Conservation (phyloP, 2,797 vertebrate species). For the Cynopterus sphinx region DNA sequence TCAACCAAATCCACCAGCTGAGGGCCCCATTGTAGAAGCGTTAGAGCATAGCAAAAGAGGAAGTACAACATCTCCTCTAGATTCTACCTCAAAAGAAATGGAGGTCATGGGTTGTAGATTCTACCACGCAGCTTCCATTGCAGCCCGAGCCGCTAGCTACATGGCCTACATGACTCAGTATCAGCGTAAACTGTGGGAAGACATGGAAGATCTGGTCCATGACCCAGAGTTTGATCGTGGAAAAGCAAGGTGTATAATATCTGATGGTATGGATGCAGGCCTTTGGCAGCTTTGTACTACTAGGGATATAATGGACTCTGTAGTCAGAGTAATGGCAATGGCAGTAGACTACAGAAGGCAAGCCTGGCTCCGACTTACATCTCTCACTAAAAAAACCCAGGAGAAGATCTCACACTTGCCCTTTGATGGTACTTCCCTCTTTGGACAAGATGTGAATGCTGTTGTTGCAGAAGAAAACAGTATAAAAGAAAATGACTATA, state of each 20-base stretch:
- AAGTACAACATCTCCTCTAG: slow-evolving; percentile 67
- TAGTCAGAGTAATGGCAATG: slow-evolving; percentile 80
- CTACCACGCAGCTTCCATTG: slow-evolving; percentile 78
- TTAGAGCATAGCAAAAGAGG: slow-evolving; percentile 75
- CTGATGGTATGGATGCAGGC: slow-evolving; percentile 77
- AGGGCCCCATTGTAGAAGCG: slow-evolving; percentile 75
- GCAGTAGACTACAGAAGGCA: slow-evolving; percentile 76
- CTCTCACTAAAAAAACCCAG: slow-evolving; percentile 75
- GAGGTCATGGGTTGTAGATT: slow-evolving; percentile 78
- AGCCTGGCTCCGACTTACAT: slow-evolving; percentile 78
- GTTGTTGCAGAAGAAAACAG: slow-evolving; percentile 73
- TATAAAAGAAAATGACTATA: slow-evolving; percentile 76
- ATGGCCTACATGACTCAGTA: slow-evolving; percentile 78
- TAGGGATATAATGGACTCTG: slow-evolving; percentile 78
- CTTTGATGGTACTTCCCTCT: slow-evolving; percentile 77
- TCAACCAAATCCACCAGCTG: slow-evolving; percentile 75
- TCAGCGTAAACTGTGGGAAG: slow-evolving; percentile 79
- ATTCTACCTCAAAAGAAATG: slow-evolving; percentile 80
- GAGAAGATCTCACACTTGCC: slow-evolving; percentile 77
- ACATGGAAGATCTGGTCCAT: slow-evolving; percentile 77
- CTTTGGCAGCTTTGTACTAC: slow-evolving; percentile 79
- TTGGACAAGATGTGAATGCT: slow-evolving; percentile 78
- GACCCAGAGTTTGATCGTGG: slow-evolving; percentile 76
- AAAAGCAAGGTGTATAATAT: slow-evolving; percentile 77
- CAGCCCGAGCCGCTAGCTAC: slow-evolving; percentile 77